Evolutionary conservation across 2,888 invertebrate genomes (phyloP).

Genomic region (Lumbricus terrestris): DNA sequence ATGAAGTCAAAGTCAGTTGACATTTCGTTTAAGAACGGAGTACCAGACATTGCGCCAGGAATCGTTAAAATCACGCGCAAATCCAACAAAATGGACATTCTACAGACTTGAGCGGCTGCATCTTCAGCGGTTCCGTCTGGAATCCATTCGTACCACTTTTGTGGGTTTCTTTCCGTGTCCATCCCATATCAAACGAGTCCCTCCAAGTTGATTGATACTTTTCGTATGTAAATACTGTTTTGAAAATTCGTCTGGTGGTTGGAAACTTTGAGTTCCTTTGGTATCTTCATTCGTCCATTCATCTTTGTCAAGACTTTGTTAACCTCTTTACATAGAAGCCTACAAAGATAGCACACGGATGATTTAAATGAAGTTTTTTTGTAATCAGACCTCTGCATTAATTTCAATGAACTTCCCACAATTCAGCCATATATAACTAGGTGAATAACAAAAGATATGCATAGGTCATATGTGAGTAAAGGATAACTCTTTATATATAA

Average conservation of each 20-base stretch:
- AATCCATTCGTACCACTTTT: background rate
- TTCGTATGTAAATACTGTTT: background rate
- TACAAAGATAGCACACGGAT: background rate
- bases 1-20: constrained; percentile 64
- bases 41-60: constrained; percentile 69
- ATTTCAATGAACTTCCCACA: background rate
- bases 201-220: background rate
- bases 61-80: constrained; percentile 70
- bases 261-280: background rate
- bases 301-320: background rate
- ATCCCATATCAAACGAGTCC: background rate
- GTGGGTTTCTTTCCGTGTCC: background rate
- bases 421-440: background rate
- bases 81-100: constrained; percentile 69
- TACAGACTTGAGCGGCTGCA: constrained; percentile 23
- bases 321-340: background rate
- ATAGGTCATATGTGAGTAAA: background rate
- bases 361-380: background rate
- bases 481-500: background rate
- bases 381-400: background rate
- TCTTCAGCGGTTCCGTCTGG: background rate
- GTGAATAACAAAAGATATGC: background rate
- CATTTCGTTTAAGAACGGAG: constrained; percentile 72
- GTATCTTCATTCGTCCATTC: background rate
- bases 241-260: background rate